These are phyloP conservation scores for Catharus ustulatus DNA, from an alignment of 2,797 vertebrate genomes.

Conservation along the genomic window DNA sequence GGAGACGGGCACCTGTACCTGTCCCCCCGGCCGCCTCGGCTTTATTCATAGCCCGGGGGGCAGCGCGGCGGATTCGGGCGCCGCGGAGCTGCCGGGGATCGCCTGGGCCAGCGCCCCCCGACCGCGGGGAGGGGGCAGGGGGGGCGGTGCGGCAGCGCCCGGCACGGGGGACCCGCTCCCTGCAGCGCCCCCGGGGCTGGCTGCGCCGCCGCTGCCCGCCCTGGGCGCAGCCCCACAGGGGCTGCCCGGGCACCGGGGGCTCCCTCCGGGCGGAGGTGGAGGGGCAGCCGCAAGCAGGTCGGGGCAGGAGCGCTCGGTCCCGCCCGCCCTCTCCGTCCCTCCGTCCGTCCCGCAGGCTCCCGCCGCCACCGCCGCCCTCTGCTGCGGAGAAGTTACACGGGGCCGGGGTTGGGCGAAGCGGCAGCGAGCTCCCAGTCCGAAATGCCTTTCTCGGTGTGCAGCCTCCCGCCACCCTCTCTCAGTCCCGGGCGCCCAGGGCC, in stretches of 20 bases:
- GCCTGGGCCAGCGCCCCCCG: neutral
- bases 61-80: neutral
- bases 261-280: neutral
- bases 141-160: neutral
- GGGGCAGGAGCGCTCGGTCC: neutral
- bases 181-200: neutral
- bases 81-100: neutral
- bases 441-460: neutral
- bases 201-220: neutral
- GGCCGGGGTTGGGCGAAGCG: neutral
- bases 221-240: neutral
- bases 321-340: neutral
- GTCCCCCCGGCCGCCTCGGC: neutral
- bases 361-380: neutral
- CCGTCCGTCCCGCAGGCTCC: neutral
- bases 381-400: neutral
- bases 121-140: neutral
- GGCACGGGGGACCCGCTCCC: neutral
- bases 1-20: slow-evolving; percentile 39
- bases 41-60: neutral
- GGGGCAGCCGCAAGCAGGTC: neutral
- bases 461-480: neutral
- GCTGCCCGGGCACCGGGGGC: neutral
- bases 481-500: neutral
- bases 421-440: neutral